phyloP scores from a whole-genome alignment of 2,113 vertebrate species.

The Tonatia bakeri region DNA sequence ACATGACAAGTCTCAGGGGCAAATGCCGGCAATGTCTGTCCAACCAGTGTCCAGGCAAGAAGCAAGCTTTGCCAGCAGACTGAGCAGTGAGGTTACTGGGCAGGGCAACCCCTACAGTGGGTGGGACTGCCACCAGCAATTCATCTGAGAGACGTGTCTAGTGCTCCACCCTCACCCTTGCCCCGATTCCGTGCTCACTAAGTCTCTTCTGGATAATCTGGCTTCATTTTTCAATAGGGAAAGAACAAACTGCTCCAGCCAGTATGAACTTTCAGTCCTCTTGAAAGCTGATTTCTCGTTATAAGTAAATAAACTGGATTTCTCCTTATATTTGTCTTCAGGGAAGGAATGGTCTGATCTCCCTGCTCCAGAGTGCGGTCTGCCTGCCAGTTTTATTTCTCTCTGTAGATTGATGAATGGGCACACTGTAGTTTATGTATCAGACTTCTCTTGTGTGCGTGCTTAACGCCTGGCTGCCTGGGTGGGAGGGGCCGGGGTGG shows the following conservation, averaged over 20 bases:
- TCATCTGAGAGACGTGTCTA: background rate
- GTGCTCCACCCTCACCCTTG: background rate
- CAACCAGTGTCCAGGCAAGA: background rate
- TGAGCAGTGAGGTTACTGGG: background rate
- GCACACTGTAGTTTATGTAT: background rate
- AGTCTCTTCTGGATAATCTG: background rate
- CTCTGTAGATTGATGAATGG: background rate
- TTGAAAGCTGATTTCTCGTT: conserved; percentile 25
- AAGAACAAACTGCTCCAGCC: background rate
- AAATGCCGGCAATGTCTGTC: background rate
- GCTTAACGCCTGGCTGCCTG: background rate
- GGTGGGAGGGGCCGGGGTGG: background rate
- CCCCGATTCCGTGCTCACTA: background rate
- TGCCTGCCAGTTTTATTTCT: background rate
- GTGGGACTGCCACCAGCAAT: accelerated
- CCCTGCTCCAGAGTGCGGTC: background rate
- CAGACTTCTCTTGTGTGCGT: background rate
- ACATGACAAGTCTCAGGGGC: background rate
- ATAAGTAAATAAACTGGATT: background rate
- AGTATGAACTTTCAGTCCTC: background rate
- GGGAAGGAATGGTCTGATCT: background rate
- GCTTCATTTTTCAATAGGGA: conserved; percentile 10
- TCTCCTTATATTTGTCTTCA: background rate
- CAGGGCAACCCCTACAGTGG: background rate
- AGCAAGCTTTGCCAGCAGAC: background rate